Percentiles rank a stretch among this genome's conserved stretches.
Conservation (phyloP, 2,113 vertebrate species). For the Hydrochoerus hydrochaeris region DNA sequence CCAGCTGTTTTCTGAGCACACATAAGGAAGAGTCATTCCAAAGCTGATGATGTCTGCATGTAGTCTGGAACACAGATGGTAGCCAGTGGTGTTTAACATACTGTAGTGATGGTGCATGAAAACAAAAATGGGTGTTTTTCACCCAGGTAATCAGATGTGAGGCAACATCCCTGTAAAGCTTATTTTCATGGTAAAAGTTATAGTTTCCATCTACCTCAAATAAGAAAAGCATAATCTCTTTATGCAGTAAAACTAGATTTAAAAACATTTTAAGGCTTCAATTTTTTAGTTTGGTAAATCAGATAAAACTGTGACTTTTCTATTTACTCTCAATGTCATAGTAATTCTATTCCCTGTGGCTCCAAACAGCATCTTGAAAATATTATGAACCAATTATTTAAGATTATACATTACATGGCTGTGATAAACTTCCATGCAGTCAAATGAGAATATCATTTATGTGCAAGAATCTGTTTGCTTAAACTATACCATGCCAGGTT, state of each 20-base stretch:
- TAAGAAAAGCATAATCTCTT: not conserved
- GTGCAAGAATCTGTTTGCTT: not conserved
- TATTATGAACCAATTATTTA: not conserved
- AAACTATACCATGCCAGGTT: not conserved
- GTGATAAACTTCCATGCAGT: not conserved
- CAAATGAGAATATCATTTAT: not conserved
- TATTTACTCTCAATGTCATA: not conserved
- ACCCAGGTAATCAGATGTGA: not conserved
- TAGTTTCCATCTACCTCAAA: not conserved
- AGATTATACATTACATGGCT: not conserved
- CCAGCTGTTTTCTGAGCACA: not conserved
- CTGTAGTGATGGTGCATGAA: not conserved
- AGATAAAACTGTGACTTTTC: not conserved
- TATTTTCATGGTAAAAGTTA: not conserved
- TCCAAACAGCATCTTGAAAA: not conserved
- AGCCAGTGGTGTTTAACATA: not conserved
- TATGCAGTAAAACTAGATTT: not conserved
- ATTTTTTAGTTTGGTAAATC: not conserved
- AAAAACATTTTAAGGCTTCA: not conserved
- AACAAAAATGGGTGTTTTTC: not conserved
- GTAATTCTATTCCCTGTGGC: not conserved
- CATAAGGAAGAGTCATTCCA: not conserved
- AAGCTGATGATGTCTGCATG: not conserved
- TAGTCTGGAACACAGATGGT: not conserved
- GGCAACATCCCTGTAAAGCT: not conserved